phyloP scores from a whole-genome alignment of 2,113 vertebrate species.

The Thamnaconus septentrionalis region DNA sequence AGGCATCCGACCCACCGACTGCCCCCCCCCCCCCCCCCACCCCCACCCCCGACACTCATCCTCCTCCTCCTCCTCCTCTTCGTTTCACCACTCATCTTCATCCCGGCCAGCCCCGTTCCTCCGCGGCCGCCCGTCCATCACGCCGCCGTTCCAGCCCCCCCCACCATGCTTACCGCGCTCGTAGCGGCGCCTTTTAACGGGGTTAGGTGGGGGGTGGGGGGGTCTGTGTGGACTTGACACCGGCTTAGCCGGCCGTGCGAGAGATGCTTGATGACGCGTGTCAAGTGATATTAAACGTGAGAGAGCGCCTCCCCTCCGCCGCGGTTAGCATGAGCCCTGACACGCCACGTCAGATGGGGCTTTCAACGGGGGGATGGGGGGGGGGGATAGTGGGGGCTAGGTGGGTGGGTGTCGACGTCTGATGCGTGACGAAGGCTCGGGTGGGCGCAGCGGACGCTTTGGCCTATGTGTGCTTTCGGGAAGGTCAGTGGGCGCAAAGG shows the following conservation, averaged over 20 bases:
- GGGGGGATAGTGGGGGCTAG: too few relatives aligned
- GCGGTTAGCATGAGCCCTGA: slow-evolving; percentile 66
- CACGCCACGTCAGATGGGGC: slow-evolving; percentile 52
- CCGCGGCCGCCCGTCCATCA: slow-evolving; percentile 41
- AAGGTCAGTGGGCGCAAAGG: slow-evolving; percentile 45
- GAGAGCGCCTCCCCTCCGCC: slow-evolving; percentile 45
- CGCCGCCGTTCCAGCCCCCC: too few relatives aligned
- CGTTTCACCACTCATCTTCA: slow-evolving; percentile 43
- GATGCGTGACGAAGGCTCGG: too few relatives aligned
- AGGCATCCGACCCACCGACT: slow-evolving; percentile 59
- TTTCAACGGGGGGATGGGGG: too few relatives aligned
- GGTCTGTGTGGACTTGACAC: slow-evolving; percentile 52
- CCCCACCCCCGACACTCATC: too few relatives aligned
- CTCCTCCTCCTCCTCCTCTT: slow-evolving; percentile 9
- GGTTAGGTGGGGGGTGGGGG: too few relatives aligned
- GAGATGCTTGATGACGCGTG: slow-evolving; percentile 71
- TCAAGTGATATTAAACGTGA: slow-evolving; percentile 74
- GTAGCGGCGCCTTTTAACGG: slow-evolving; percentile 26
- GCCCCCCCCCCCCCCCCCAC: too few relatives aligned
- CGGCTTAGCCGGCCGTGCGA: slow-evolving; percentile 50
- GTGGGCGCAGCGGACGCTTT: slow-evolving; percentile 28
- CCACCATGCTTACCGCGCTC: too few relatives aligned
- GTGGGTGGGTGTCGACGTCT: too few relatives aligned
- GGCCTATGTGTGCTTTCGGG: slow-evolving; percentile 41
- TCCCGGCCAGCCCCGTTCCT: slow-evolving; percentile 42